A percentile compares a stretch with the other conserved stretches of the same genome.
phyloP scores from a whole-genome alignment of 2,797 vertebrate species.

The Crenichthys baileyi region DNA sequence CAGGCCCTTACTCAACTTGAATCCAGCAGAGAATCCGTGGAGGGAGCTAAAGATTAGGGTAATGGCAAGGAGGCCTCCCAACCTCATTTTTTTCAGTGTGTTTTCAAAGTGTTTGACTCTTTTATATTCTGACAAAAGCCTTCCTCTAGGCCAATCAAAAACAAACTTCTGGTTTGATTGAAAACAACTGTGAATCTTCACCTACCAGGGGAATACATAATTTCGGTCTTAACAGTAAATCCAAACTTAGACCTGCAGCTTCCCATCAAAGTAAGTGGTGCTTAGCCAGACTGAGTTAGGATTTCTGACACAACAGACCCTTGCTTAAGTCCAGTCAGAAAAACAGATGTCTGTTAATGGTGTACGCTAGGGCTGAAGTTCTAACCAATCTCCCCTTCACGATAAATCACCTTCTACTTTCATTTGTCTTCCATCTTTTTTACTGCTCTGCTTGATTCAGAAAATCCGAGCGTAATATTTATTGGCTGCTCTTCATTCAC shows the following conservation, averaged over 20 bases:
- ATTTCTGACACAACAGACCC: constrained; percentile 50
- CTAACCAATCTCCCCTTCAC: constrained; percentile 17
- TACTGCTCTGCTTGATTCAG: constrained; percentile 20
- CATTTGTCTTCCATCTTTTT: constrained; percentile 21
- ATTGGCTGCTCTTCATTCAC: constrained; percentile 25
- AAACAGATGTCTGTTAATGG: constrained; percentile 53
- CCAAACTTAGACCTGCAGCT: not conserved
- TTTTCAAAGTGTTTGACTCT: not conserved
- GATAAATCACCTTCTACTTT: constrained; percentile 29
- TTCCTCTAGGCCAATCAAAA: not conserved
- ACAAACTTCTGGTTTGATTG: not conserved
- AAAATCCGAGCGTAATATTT: constrained; percentile 32
- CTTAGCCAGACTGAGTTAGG: constrained; percentile 58
- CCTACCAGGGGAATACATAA: not conserved
- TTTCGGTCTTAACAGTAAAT: not conserved
- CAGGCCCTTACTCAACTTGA: not conserved
- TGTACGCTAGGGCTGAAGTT: constrained; percentile 37
- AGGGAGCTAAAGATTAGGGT: not conserved
- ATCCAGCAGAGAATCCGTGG: not conserved
- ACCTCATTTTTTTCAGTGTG: not conserved
- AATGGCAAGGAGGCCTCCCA: not conserved
- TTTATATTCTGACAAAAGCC: not conserved
- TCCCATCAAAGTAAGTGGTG: not conserved
- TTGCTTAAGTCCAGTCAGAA: constrained; percentile 33
- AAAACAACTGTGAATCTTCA: not conserved